Base-by-base conservation (phyloP, 1,140 invertebrate genomes). In the Drosophila pseudoobscura region DNA sequence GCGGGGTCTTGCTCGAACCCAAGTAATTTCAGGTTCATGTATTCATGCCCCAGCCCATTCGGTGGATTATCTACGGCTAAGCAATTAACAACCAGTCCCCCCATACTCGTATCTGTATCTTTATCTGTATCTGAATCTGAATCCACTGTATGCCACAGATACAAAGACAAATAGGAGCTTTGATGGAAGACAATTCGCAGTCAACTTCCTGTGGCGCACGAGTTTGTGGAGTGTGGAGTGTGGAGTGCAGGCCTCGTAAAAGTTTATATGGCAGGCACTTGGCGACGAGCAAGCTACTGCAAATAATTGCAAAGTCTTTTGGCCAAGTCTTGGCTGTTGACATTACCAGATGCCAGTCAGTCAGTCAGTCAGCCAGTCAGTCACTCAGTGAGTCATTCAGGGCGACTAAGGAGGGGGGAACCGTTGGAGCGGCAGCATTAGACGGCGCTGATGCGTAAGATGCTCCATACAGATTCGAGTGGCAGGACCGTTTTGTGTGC, bases 261-360 rank as follows among this genome's bases (percentile, higher is more conserved):
- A 80, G 78, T 77, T 80, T 65, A 72, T 73, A 77, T 73, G 71
- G 77, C 77, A 79, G 75, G 77, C 70, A 79, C 64, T 72, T 78
- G 51, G 68, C 63, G 58, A 60, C 61, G 45, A 60, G 63, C 72
- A 50, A 75, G 65, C 65, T 69, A 69, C 72, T 82, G 63, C 69
- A 75, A 87, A 89, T 83, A 85, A 77, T 85, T 83, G 75, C 84
- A 78, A 78, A 73, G 59, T 63, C 66, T 64, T 29, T 75, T 75
- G 57, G 75, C 52, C 35, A 85, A 78, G 58, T 66, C 62, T 59
- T 68, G 59, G 35, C 58, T 77, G 82, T 85, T 80, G 78, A 77
- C 77, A 82, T 84, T 71, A 70, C 51, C 64, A 59, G 62, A 61
- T 60, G 72, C 57, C 59, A 76, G 64, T 50, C 59, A 61, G 64